Percentiles rank a stretch among this genome's conserved stretches.
Evolutionary conservation across 2,888 invertebrate genomes (phyloP).

Genomic region (Oxyscelio sp.): DNA sequence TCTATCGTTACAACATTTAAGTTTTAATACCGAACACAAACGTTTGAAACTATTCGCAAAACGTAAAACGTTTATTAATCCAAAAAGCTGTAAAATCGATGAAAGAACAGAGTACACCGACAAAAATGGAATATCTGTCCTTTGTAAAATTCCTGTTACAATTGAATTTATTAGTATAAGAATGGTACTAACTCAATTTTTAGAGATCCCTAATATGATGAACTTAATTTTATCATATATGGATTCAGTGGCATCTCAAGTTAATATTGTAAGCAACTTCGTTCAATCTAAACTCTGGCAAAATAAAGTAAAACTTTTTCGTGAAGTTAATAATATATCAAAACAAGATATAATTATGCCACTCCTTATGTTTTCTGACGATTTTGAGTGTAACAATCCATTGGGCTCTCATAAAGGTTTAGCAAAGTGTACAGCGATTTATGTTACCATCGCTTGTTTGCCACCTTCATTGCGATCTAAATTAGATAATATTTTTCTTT

Average conservation of each 20-base stretch:
- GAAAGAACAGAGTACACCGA: constrained; percentile 9
- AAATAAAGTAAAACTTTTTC: constrained; percentile 7
- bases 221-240: constrained; percentile 26
- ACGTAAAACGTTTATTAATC: background rate
- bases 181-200: constrained; percentile 36
- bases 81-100: background rate
- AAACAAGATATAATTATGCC: background rate
- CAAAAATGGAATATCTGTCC: constrained; percentile 9
- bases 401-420: constrained; percentile 18
- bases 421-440: constrained; percentile 20
- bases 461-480: constrained; percentile 19
- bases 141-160: constrained; percentile 16
- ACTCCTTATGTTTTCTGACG: constrained; percentile 10
- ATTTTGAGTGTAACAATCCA: constrained; percentile 20
- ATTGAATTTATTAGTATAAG: constrained; percentile 30
- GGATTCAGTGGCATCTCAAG: constrained; percentile 12
- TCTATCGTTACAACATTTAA: no score
- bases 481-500: background rate
- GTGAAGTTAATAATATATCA: background rate
- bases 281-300: constrained; percentile 25
- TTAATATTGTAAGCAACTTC: constrained; percentile 31
- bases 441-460: constrained; percentile 6
- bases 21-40: background rate
- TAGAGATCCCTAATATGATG: constrained; percentile 23
- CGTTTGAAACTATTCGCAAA: background rate